Evolutionary conservation across 2,113 vertebrate species (phyloP), one percentile per base, ranked within the genome.

Genomic region (Genyomyrus donnyi): DNA sequence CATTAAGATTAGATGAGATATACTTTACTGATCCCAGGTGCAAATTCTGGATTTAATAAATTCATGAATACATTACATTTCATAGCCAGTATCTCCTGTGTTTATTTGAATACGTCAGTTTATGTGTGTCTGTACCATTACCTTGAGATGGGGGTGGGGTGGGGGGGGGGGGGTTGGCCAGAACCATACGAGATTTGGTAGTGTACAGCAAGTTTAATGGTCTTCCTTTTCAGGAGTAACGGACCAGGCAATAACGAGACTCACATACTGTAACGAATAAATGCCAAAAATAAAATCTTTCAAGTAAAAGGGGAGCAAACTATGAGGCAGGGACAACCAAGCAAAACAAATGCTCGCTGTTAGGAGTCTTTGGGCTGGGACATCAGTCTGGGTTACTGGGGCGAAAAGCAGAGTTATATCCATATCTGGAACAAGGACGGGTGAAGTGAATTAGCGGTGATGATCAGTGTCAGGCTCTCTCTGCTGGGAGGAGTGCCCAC

Each of bases 321-420:
- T 42, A 66, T 66, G 27, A 70, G n/a, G 62, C 27, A 70, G 62
- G n/a, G n/a, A 70, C 62, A 13, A 70, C 9, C 62, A 70, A 70
- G n/a, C 13, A 39, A 35, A 35, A 39, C 13, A 35, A 39, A 3
- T 15, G 5, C 70, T 77, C 17, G 31, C 11, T 77, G 15, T 19
- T 77, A 39, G 70, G 70, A 77, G 74, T 80, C 74, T 39, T 42
- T 8, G 35, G 74, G 74, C 74, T 42, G 74, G 35, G 35, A 80
- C 31, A 39, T 80, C 74, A 80, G 74, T 80, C 31, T 80, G 74
- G 74, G 74, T 80, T 80, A 80, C 74, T 80, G 74, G 74, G 74
- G 74, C 35, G 17, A 31, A 70, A 70, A 70, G 27, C 62, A 15
- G 58, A 77, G 74, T 21, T 80, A 35, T 80, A 80, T 80, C 74